Base-by-base conservation (phyloP, 2,888 invertebrate genomes). In the Pheosia tremula region DNA sequence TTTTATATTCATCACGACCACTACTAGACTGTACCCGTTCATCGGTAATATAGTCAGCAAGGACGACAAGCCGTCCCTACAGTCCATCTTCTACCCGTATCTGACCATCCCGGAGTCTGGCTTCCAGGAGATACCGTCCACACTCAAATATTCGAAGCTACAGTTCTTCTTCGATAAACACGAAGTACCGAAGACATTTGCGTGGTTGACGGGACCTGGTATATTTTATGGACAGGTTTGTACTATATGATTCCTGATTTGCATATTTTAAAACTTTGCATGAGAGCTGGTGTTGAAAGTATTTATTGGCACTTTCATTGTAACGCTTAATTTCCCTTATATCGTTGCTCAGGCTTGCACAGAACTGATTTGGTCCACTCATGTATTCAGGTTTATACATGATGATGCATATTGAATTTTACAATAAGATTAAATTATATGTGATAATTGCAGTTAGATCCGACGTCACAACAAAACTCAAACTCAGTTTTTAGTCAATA, bases 171-270 rank as follows among this genome's bases (percentile, higher is more conserved):
- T 96, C 61, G 95, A 95, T 72, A 94, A 94, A 63, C 93, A 95
- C 76, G 95, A 95, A 64, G 91, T 95, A 56, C 98, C 98, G 0
- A 96, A 96, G 78, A 95, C 95, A 3, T 97, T 98, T 93, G 98
- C 97, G 0, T 98, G 98, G 98, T 94, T 98, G 77, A 97, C 97
- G 24, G 97, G 97, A 74, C 95, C 96, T 39, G 98, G 98, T 8
- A 95, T 98, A 72, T 96, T 96, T 74, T 96, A 96, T 89, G 97
- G 97, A 52, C 95, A 97, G 94, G 97, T 98, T 85, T 80, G 75
- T 75, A 61, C 37, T 54, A 11, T 57, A 11, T 5, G n/a, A 10
- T 49, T 43, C 4, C 43, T 56, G 4, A n/a, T 43, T 7, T 39
- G 43, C 43, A 6, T 43, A 57, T 13, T 37, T 13, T 62, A 24